phyloP scores from a whole-genome alignment of 2,113 vertebrate species.

The Rattus rattus region DNA sequence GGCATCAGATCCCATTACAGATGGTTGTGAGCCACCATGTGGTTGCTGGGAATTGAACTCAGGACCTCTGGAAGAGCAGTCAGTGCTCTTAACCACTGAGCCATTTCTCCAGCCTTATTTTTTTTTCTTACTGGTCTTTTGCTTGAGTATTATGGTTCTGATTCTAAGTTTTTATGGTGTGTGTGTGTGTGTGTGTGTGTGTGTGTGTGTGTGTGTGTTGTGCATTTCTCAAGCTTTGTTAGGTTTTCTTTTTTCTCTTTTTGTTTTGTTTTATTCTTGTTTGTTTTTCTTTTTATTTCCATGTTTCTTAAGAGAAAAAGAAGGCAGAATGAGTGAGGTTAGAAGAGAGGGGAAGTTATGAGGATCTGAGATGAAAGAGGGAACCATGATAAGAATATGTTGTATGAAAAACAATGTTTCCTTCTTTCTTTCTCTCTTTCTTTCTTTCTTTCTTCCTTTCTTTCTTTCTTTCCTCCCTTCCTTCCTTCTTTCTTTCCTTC shows the following conservation, averaged over 20 bases:
- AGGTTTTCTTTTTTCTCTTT: neutral
- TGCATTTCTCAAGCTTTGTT: neutral
- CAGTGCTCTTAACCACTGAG: too few relatives aligned
- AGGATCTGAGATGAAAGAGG: neutral
- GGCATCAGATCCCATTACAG: too few relatives aligned
- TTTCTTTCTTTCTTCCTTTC: too few relatives aligned
- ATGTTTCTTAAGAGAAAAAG: neutral
- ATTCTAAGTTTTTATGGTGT: neutral
- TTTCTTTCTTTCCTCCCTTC: too few relatives aligned
- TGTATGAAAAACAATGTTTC: neutral
- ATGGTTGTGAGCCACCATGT: too few relatives aligned
- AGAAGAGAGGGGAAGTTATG: neutral
- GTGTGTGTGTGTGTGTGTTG: neutral
- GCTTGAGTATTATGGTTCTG: neutral
- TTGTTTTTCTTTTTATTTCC: neutral
- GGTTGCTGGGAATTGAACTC: too few relatives aligned
- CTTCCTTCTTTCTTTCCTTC: too few relatives aligned
- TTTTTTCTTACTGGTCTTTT: neutral
- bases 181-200: neutral
- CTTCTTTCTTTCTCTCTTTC: too few relatives aligned
- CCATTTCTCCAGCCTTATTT: too few relatives aligned
- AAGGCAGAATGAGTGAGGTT: neutral
- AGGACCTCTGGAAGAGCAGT: too few relatives aligned
- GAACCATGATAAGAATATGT: neutral
- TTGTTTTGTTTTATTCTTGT: neutral